Percentiles rank a stretch among this genome's conserved stretches.
phyloP scores from a whole-genome alignment of 2,888 invertebrate genomes.

The Choreutis nemorana region DNA sequence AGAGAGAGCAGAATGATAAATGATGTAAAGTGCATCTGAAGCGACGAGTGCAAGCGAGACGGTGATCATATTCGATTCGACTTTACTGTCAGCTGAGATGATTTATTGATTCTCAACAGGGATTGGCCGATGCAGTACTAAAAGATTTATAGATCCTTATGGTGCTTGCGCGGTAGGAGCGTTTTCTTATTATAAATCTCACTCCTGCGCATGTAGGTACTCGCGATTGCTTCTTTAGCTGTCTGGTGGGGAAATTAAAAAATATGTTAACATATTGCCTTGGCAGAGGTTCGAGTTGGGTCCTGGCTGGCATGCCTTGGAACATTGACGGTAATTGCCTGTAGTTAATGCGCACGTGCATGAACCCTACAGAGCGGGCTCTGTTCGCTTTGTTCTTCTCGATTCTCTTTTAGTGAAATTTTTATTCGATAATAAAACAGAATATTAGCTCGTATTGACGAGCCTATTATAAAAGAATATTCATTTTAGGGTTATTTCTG shows the following conservation, averaged over 20 bases:
- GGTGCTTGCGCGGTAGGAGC: constrained; percentile 64
- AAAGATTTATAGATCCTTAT: constrained; percentile 62
- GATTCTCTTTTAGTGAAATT: no score
- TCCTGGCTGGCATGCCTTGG: constrained; percentile 17
- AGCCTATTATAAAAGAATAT: no score
- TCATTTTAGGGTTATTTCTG: no score
- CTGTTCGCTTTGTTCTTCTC: no score
- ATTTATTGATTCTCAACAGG: constrained; percentile 65
- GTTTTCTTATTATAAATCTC: constrained; percentile 64
- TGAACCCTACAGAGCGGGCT: no score
- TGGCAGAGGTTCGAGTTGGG: constrained; percentile 17
- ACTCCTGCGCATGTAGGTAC: constrained; percentile 57
- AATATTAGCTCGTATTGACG: no score
- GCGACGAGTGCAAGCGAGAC: constrained; percentile 41
- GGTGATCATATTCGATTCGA: constrained; percentile 36
- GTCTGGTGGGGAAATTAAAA: constrained; percentile 53
- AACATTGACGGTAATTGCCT: constrained; percentile 44
- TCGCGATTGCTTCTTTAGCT: constrained; percentile 52
- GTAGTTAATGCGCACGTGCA: constrained; percentile 29
- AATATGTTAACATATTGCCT: constrained; percentile 59
- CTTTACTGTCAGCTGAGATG: constrained; percentile 53
- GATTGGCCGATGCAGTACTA: constrained; percentile 63
- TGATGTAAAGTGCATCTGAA: constrained; percentile 36
- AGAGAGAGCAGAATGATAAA: constrained; percentile 63
- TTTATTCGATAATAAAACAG: no score